phyloP scores from a whole-genome alignment of 2,113 vertebrate species.

The Oostethus manadensis region DNA sequence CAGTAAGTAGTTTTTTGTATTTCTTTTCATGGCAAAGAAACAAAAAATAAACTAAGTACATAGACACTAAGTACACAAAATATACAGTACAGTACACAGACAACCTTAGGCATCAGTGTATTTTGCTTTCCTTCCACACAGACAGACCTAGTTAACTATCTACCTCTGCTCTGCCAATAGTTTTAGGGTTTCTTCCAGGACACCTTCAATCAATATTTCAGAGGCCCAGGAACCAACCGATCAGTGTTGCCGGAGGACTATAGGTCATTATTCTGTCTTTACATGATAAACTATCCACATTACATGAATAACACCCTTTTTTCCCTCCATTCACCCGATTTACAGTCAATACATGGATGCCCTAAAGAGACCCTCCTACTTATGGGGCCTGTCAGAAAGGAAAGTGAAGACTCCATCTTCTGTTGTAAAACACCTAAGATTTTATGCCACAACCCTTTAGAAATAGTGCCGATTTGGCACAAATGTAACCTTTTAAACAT shows the following conservation, averaged over 20 bases:
- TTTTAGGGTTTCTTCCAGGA: conserved; percentile 28
- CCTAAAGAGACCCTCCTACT: conserved; percentile 25
- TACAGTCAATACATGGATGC: conserved; percentile 49
- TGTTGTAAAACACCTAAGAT: conserved; percentile 36
- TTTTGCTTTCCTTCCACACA: conserved; percentile 12
- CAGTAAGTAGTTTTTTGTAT: background rate
- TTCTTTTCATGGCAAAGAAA: background rate
- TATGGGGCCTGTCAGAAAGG: conserved; percentile 29
- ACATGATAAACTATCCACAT: conserved; percentile 43
- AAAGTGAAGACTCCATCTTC: conserved; percentile 24
- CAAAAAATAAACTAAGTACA: too few species aligned
- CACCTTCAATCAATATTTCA: conserved; percentile 29
- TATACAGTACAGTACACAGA: conserved; percentile 4
- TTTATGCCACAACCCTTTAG: conserved; percentile 26
- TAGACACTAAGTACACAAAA: too few species aligned
- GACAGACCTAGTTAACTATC: conserved; percentile 10
- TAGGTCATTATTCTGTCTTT: conserved; percentile 47
- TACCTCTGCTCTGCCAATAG: conserved; percentile 12
- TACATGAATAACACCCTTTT: conserved; percentile 46
- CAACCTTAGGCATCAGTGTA: background rate
- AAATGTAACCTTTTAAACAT: conserved; percentile 18
- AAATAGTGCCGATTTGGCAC: conserved; percentile 43
- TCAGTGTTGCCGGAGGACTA: conserved; percentile 33
- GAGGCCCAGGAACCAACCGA: conserved; percentile 36
- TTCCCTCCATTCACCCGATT: conserved; percentile 29